A percentile compares a stretch with the other conserved stretches of the same genome.
These are phyloP conservation scores for Cephalopterus ornatus DNA, from an alignment of 2,113 vertebrate genomes.

Conservation along the genomic window DNA sequence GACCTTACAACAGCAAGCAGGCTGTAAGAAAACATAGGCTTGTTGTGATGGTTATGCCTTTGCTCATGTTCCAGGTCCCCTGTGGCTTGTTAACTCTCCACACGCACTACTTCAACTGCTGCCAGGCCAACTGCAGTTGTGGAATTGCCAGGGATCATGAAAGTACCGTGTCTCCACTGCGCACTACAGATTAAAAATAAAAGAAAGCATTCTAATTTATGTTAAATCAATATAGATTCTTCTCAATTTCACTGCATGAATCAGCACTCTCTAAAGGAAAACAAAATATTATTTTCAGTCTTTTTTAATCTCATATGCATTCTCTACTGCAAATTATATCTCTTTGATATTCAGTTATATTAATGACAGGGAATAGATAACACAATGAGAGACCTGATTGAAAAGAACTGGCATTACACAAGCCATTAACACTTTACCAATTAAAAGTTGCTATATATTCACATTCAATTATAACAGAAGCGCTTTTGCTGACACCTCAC, in stretches of 20 bases:
- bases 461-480: background rate
- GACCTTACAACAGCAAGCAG: constrained; percentile 69
- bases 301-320: background rate
- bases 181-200: background rate
- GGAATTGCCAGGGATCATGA: constrained; percentile 6
- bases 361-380: background rate
- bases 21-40: constrained; percentile 67
- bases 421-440: background rate
- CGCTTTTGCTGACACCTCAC: background rate
- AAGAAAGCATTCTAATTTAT: background rate
- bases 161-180: background rate
- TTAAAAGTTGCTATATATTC: background rate
- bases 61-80: constrained; percentile 60
- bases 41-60: constrained; percentile 64
- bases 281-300: background rate
- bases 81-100: constrained; percentile 65
- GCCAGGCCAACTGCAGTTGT: constrained; percentile 28
- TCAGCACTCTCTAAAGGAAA: background rate
- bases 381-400: background rate
- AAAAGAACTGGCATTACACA: background rate
- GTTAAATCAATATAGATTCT: background rate
- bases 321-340: background rate
- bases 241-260: background rate
- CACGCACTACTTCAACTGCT: constrained; percentile 39
- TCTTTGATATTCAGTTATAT: background rate